Evolutionary conservation across 2,888 invertebrate species (phyloP), one percentile per base, ranked within the genome.

Genomic region (Tryphoninae sp.): DNA sequence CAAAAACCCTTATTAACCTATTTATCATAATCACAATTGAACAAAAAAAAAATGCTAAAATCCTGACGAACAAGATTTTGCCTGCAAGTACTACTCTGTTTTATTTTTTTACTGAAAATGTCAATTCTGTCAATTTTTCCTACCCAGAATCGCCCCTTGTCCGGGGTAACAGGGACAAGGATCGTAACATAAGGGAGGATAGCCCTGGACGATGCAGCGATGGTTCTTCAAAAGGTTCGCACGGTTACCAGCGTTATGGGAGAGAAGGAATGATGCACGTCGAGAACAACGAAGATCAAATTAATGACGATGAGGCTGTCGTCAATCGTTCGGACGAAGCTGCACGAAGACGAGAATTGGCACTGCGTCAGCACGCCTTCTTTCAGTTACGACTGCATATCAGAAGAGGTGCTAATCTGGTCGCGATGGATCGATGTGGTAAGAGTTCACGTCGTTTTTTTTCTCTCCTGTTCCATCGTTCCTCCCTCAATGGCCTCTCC

Each of bases 381-480:
- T 98, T 97, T 93, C 97, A 98, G 92, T 94, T 99, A 85, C 96
- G 97, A 86, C 94, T 98, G 87, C 96, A 98, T 93, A 94, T 99
- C 84, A 96, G 96, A 89, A 94, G 96, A 89, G 98, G 98, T 84
- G 95, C 95, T 89, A 97, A 97, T 92, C 94, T 99, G 89, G 95
- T 97, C 78, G 97, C 98, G 81, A 97, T 97, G 95, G 98, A 99
- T 92, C 97, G 98, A 93, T 97, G 97, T 92, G 98, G 98, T 98
- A 93, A 94, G 94, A 91, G 73, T 77, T 79, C 67, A 79, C 73
- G 74, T 69, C 59, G 22, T 72, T n/a, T 62, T 45, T 61, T 59
- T 33, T 13, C 58, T 22, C 53, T 33, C 33, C 26, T 23, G 58
- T 23, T 64, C 23, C 7, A 19, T 45, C 42, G 7, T 26, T 9